These are phyloP conservation scores for Drosophila athabasca DNA, from an alignment of 1,140 invertebrate species.

Conservation along the genomic window DNA sequence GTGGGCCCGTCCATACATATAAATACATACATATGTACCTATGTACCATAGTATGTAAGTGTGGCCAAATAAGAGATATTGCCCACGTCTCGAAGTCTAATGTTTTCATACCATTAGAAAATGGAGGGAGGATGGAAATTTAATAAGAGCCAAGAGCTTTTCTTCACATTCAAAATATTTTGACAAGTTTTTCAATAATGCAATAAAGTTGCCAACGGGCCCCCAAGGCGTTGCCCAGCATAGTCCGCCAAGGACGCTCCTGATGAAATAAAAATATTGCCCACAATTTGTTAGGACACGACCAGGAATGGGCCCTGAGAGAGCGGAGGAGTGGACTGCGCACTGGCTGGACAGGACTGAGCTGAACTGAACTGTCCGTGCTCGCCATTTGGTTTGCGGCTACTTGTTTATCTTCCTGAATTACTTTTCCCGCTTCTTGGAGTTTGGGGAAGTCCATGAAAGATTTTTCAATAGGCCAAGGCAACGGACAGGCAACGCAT, in stretches of 20 bases:
- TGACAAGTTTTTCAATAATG: constrained; percentile 82
- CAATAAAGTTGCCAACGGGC: constrained; percentile 73
- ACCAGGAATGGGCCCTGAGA: constrained; percentile 14
- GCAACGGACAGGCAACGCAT: constrained; percentile 57
- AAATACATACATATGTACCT: no score
- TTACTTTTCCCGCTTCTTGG: constrained; percentile 17
- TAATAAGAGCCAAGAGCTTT: constrained; percentile 71
- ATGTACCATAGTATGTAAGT: not conserved
- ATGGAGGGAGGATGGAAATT: constrained; percentile 43
- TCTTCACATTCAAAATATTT: constrained; percentile 81
- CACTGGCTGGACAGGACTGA: constrained; percentile 3
- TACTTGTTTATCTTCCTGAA: constrained; percentile 72
- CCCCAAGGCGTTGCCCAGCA: constrained; percentile 33
- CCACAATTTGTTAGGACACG: constrained; percentile 78
- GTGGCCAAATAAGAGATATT: constrained; percentile 23
- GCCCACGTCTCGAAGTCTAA: constrained; percentile 30
- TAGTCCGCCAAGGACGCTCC: constrained; percentile 51
- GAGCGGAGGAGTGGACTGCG: not conserved
- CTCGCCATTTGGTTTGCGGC: constrained; percentile 72
- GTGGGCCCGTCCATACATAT: no score
- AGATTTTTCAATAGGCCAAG: constrained; percentile 76
- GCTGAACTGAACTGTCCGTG: constrained; percentile 12
- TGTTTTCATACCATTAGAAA: constrained; percentile 65
- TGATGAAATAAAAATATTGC: constrained; percentile 81
- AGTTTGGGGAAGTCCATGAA: not conserved